Conservation (phyloP, 2,113 vertebrate genomes). For the Colistium nudipinnis region DNA sequence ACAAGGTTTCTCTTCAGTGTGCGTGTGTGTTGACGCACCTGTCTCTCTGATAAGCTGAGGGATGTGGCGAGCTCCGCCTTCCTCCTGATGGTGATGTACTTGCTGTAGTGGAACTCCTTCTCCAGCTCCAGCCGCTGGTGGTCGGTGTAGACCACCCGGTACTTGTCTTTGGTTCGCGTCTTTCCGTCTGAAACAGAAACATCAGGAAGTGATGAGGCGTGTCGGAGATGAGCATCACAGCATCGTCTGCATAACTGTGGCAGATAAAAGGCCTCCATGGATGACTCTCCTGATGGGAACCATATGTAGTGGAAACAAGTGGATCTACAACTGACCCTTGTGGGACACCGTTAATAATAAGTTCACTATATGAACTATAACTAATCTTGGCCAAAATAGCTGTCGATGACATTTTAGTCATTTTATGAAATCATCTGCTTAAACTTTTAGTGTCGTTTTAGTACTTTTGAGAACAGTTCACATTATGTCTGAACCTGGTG, state of each 20-base stretch:
- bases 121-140: slow-evolving; percentile 86
- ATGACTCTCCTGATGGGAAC: no score
- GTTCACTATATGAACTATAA: no score
- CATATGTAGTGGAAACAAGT: no score
- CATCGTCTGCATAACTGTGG: no score
- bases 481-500: no score
- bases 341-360: slow-evolving; percentile 27
- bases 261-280: no score
- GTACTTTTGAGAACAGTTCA: no score
- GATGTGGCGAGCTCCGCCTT: slow-evolving; percentile 90
- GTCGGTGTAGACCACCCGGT: slow-evolving; percentile 95
- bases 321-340: background rate
- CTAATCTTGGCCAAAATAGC: no score
- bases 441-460: no score
- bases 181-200: slow-evolving; percentile 83
- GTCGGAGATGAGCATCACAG: no score
- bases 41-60: slow-evolving; percentile 91
- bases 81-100: slow-evolving; percentile 95
- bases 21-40: slow-evolving; percentile 79
- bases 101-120: slow-evolving; percentile 93
- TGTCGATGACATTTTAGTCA: no score
- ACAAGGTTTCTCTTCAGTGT: background rate
- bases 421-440: no score
- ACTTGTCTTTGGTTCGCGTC: slow-evolving; percentile 96
- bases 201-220: background rate